A percentile compares a stretch with the other conserved stretches of the same genome.
phyloP scores from a whole-genome alignment of 2,113 vertebrate genomes.

The Delphinapterus leucas region DNA sequence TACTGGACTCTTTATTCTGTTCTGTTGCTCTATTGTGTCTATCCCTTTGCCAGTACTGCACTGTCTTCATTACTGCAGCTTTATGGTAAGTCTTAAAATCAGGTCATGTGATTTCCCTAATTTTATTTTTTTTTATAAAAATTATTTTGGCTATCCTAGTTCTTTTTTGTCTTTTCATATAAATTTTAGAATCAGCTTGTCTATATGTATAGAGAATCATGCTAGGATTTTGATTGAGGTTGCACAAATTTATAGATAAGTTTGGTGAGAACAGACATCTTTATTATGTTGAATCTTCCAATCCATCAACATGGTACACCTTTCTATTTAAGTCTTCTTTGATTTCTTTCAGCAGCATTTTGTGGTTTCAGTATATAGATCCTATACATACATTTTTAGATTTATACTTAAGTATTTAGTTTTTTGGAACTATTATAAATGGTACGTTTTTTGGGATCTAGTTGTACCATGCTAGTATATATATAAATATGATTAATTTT shows the following conservation, averaged over 20 bases:
- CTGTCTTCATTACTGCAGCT: not conserved
- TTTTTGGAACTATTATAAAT: not conserved
- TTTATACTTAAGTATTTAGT: not conserved
- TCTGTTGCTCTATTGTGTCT: not conserved
- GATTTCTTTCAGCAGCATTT: not conserved
- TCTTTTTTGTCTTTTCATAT: constrained; percentile 3
- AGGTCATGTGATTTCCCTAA: not conserved
- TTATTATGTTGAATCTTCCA: not conserved
- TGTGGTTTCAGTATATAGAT: not conserved
- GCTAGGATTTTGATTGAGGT: not conserved
- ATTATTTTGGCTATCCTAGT: not conserved
- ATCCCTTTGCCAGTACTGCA: not conserved
- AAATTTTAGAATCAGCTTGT: not conserved
- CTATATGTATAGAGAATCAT: not conserved
- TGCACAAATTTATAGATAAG: not conserved
- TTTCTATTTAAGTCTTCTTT: not conserved
- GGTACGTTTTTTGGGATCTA: not conserved
- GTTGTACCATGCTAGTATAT: not conserved
- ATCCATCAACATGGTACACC: not conserved
- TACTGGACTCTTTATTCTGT: not conserved
- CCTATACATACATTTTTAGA: not conserved
- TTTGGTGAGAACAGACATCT: not conserved
- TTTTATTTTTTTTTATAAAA: not conserved
- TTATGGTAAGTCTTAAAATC: not conserved
- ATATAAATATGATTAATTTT: not conserved